These are phyloP conservation scores for Oncorhynchus tshawytscha DNA, from an alignment of 2,113 vertebrate genomes.

Conservation along the genomic window DNA sequence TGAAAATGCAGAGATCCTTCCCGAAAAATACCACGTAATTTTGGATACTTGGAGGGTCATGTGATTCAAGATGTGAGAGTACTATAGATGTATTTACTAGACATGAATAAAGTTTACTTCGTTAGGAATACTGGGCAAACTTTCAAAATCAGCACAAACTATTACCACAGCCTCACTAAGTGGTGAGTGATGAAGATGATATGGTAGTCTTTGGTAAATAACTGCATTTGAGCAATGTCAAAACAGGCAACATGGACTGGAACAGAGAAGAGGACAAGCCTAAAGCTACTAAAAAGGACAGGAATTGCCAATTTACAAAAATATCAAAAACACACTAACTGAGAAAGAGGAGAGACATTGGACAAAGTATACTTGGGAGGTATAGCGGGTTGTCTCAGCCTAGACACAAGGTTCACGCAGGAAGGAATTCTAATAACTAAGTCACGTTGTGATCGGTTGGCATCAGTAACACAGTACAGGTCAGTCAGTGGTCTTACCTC, in stretches of 20 bases:
- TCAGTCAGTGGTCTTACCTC: conserved; percentile 71
- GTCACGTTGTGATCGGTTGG: conserved; percentile 7
- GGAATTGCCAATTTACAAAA: background rate
- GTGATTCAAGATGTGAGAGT: no score
- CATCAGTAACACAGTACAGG: background rate
- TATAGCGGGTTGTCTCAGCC: background rate
- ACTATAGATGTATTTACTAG: no score
- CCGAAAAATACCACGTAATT: no score
- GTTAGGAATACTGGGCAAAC: no score
- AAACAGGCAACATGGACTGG: background rate
- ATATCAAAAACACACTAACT: background rate
- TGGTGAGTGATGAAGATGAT: no score
- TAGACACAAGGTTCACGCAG: background rate
- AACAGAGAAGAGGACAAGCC: background rate
- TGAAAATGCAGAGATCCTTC: no score
- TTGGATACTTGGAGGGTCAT: no score
- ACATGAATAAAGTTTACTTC: no score
- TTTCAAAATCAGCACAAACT: no score
- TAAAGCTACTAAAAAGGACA: background rate
- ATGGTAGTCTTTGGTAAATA: background rate
- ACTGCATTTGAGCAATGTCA: background rate
- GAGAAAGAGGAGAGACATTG: background rate
- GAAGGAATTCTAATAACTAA: background rate
- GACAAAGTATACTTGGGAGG: background rate
- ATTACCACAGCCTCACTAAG: no score